These are phyloP conservation scores for Melanotaenia parkinsoni DNA, from an alignment of 2,797 vertebrate species.

Conservation along the genomic window DNA sequence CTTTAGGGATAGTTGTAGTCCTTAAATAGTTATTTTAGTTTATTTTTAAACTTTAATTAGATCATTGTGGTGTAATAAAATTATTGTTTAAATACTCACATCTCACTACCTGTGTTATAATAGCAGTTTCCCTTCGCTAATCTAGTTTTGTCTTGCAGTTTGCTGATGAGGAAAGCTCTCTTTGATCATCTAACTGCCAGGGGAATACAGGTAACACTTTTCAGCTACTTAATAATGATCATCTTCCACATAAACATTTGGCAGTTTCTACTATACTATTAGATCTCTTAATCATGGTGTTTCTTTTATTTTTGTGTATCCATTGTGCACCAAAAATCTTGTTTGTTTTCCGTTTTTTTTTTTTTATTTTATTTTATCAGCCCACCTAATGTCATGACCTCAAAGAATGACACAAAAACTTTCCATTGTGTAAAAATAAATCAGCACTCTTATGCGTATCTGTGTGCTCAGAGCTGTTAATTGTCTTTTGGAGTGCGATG, in stretches of 20 bases:
- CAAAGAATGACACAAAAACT: slow-evolving; percentile 9
- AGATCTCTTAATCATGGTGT: neutral
- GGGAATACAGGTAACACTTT: slow-evolving; percentile 91
- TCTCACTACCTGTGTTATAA: neutral
- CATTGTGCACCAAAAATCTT: neutral
- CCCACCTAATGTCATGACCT: neutral
- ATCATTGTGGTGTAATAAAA: neutral
- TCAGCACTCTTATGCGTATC: neutral
- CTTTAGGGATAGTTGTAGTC: neutral
- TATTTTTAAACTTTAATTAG: neutral
- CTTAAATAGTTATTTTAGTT: neutral
- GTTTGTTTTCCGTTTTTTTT: neutral
- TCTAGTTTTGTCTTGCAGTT: slow-evolving; percentile 72
- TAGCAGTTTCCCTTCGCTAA: neutral
- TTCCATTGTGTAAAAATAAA: neutral
- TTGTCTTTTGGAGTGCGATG: slow-evolving; percentile 11
- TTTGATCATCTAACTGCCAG: slow-evolving; percentile 95
- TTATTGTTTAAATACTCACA: neutral
- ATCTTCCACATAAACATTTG: neutral
- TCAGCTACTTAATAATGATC: neutral
- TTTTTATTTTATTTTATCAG: neutral
- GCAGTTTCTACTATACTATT: no score
- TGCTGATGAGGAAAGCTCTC: slow-evolving; percentile 94
- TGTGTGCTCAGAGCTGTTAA: slow-evolving; percentile 4
- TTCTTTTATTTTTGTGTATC: neutral